Conservation (phyloP, 2,888 invertebrate genomes). For the Nymphalis polychloros region DNA sequence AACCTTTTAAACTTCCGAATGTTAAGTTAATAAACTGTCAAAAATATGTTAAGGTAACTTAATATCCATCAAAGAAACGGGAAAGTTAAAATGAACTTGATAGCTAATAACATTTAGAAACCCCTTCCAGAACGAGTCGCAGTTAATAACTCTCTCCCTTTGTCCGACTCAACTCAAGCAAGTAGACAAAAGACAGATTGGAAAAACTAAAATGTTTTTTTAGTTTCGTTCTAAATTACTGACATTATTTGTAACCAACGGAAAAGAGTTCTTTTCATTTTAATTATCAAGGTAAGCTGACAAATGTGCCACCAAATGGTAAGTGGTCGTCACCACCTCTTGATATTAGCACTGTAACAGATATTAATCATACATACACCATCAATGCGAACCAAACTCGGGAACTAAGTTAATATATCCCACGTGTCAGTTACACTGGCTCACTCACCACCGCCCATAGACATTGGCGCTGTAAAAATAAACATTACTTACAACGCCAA, state of each 20-base stretch:
- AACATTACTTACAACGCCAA: too few relatives aligned
- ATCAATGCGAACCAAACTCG: too few relatives aligned
- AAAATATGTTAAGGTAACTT: conserved; percentile 12
- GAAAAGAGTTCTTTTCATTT: background rate
- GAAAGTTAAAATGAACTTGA: conserved; percentile 36
- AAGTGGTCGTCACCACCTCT: too few relatives aligned
- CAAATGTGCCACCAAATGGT: too few relatives aligned
- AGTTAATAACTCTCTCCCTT: conserved; percentile 22
- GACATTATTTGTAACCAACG: background rate
- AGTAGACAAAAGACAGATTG: conserved; percentile 7
- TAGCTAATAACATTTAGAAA: conserved; percentile 34
- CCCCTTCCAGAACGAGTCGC: conserved; percentile 25
- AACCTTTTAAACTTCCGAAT: too few relatives aligned
- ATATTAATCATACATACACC: too few relatives aligned
- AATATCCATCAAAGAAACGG: conserved; percentile 18
- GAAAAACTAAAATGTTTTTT: background rate
- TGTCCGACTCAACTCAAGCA: background rate
- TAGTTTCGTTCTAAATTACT: background rate
- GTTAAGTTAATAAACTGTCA: background rate
- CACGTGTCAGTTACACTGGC: too few relatives aligned
- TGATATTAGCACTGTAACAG: too few relatives aligned
- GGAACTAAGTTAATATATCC: too few relatives aligned
- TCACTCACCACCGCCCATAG: too few relatives aligned
- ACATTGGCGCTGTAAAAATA: too few relatives aligned
- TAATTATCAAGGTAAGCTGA: too few relatives aligned